Conservation (phyloP, 2,888 invertebrate genomes). For the Trachelus troglodyta region DNA sequence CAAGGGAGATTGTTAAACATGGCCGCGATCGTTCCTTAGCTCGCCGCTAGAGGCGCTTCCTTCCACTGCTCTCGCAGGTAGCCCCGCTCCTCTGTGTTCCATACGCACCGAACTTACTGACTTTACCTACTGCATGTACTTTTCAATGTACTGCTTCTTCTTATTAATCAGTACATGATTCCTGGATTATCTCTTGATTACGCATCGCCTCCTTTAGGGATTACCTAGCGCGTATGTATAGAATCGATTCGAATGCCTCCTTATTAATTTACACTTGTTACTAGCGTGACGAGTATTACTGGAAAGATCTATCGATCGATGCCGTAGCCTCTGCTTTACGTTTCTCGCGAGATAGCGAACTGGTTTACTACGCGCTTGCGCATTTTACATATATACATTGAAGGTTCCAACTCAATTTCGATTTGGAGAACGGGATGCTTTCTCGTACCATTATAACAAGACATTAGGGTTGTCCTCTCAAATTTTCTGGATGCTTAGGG, state of each 20-base stretch:
- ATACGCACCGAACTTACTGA: not conserved
- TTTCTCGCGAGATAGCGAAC: not conserved
- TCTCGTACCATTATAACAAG: not conserved
- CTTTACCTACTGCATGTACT: not conserved
- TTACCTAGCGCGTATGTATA: not conserved
- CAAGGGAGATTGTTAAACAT: constrained; percentile 53
- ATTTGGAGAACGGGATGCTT: not conserved
- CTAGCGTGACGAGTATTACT: not conserved
- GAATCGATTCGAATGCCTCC: not conserved
- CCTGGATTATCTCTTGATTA: not conserved
- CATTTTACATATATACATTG: not conserved
- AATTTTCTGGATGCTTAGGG: not conserved
- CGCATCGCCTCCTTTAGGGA: not conserved
- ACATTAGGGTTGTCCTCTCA: not conserved
- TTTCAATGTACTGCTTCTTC: not conserved
- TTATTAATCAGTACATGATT: not conserved
- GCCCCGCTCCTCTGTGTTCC: constrained; percentile 2
- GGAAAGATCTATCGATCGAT: not conserved
- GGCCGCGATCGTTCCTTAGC: constrained; percentile 38
- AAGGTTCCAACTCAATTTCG: not conserved
- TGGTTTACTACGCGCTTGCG: not conserved
- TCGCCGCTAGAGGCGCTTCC: constrained; percentile 26
- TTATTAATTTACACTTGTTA: not conserved
- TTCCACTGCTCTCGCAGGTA: constrained; percentile 11
- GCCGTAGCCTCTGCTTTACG: not conserved